Evolutionary conservation across 2,797 vertebrate species (phyloP), one percentile per base, ranked within the genome.

Genomic region (Protonibea diacanthus): DNA sequence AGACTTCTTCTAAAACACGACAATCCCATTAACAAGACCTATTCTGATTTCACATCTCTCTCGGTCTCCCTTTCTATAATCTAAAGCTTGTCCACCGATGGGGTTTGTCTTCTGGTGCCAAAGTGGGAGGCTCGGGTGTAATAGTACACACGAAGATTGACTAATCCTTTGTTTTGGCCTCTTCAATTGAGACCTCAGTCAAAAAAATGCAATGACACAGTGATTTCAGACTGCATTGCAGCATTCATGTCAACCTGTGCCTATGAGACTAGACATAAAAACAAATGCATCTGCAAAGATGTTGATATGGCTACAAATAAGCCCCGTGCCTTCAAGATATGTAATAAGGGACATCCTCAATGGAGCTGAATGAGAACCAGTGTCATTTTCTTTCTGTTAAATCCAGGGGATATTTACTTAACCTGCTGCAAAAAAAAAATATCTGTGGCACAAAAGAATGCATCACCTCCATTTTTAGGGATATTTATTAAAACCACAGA

Each of bases 1-100:
- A 78, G 92, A 87, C 78, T 90, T 91, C 90, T 86, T 86, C 86
- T 86, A 89, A 91, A 95, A 93, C 87, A 87, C 89, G 81, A 82
- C 92, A 96, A 95, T 96, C 94, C 93, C 83, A 95, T 95, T 96
- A 95, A 94, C 92, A 74, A 88, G 90, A 91, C 91, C 81, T 87
- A 61, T 84, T 89, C 87, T 91, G 86, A 94, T 94, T 94, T 86
- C 84, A 88, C 86, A 92, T 91, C 85, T 88, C 74, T 78, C 67
- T 81, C 58, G 67, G 70, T 82, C 79, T 81, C 71, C 84, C 51
- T 73, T 49, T 70, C 23, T 57, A 74, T 80, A 88, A 89, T 81
- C 48, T 78, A 64, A 80, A 40, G 70, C 81, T 77, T 81, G 81
- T 84, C 78, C 68, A 73, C 69, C 55, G 13, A 78, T 67, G 82